Base-by-base conservation (phyloP, 2,113 vertebrate genomes). In the Heloderma charlesbogerti region DNA sequence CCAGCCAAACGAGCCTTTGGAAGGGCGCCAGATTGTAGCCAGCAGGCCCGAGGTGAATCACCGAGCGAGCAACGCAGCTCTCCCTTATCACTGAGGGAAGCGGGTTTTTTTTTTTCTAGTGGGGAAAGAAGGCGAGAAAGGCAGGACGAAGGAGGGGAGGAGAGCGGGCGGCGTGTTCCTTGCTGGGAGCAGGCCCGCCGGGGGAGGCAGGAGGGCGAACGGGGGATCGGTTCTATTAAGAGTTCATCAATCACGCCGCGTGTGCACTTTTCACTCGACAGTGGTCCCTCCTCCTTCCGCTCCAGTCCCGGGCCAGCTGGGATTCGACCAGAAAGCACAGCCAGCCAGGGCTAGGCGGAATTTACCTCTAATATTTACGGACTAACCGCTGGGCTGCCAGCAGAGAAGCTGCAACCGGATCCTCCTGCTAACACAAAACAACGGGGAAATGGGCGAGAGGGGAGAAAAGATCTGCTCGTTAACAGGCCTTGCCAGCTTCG, bases 231-330 rank as follows among this genome's bases (percentile, higher is more conserved):
- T 93, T 95, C 96, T 97, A 81, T 96, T 96, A 95, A 95, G 92
- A 93, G 94, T 95, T 95, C 97, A 98, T 98, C 96, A 98, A 97
- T 98, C 98, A 98, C 95, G 89, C 79, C 60, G 93, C 94, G 95
- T 94, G 95, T 95, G 87, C 97, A 95, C 93, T 97, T 96, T 96
- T 94, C 92, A 88, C 94, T 96, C 0, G 83, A 96, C 97, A 97
- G 96, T 78, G 5, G 93, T 96, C 97, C 96, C 95, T 97, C 96
- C 97, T 97, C 88, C 96, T 96, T 94, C 93, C 92, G 94, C 96
- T 96, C 37, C 89, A 92, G 93, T 89, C 94, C 92, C 85, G 34
- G 96, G 96, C 95, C 98, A 98, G 96, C 96, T 97, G 97, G 95
- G 95, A 97, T 93, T 81, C 0, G 13, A 96, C 93, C 94, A 97